Base-by-base conservation (phyloP, 2,888 invertebrate species). In the Drosophila leonis region DNA sequence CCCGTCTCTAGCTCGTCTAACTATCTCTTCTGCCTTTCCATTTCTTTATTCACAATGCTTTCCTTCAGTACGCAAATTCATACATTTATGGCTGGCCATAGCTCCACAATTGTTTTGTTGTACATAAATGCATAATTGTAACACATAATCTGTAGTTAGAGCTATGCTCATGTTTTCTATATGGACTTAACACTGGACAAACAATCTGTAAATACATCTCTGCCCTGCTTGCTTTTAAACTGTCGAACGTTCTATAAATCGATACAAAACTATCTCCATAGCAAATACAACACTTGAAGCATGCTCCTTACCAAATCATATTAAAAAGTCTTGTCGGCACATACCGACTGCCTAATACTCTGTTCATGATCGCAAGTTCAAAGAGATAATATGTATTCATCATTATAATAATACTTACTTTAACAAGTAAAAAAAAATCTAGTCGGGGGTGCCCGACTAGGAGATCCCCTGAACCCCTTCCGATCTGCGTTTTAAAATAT, bases 31-130 rank as follows among this genome's bases (percentile, higher is more conserved):
- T 37, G 51, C 51, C 76, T 57, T 68, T 62, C 46, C 72, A 81
- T 62, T 73, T 77, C 69, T 65, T 63, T 62, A 55, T 59, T 59
- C 65, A 83, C 71, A 1, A 39, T n/a, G 8, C n/a, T 12, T 33
- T 33, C 33, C 33, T 33, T 59, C 60, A 64, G 37, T 52, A 52
- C 39, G 54, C 27, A n/a, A 56, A 65, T 49, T 20, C 15, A 10
- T 15, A 15, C 15, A 15, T 27, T 37, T 56, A 64, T 46, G 27
- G 12, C 20, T 9, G 9, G 2, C 41, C 8, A 18, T 18, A 18
- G 3, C 4, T 18, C 4, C 18, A 24, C 35, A 35, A 35, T 41
- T 52, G 33, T 41, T 18, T 27, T 41, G 5, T 42, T 44, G 42
- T 52, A 49, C 46, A 44, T 37, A n/a, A 42, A 60, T 55, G 35